A percentile compares a stretch with the other conserved stretches of the same genome.
phyloP scores from a whole-genome alignment of 2,113 vertebrate genomes.

The Narcine bancroftii region DNA sequence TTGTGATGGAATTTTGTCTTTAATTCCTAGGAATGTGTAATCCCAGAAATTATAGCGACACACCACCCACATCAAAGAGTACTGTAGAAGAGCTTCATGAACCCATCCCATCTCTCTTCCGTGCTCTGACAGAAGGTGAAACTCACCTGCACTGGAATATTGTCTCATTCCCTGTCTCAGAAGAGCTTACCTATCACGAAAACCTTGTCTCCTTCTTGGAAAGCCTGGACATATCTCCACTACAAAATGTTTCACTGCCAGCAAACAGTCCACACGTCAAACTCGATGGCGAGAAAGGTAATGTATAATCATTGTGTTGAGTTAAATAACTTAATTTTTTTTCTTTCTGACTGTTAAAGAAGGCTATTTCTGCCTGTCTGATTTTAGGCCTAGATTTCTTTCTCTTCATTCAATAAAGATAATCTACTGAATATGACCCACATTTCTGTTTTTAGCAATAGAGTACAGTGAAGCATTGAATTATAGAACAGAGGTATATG shows the following conservation, averaged over 20 bases:
- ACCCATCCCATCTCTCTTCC: conserved; percentile 90
- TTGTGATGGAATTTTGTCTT: conserved; percentile 42
- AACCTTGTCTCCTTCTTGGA: conserved; percentile 91
- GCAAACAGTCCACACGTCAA: conserved; percentile 80
- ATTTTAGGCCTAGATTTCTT: too few species aligned
- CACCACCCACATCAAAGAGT: conserved; percentile 92
- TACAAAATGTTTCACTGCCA: conserved; percentile 80
- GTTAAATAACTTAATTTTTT: conserved; percentile 21
- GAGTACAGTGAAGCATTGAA: too few species aligned
- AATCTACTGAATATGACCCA: too few species aligned
- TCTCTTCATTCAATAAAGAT: too few species aligned
- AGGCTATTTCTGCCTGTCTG: too few species aligned
- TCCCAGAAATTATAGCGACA: conserved; percentile 92
- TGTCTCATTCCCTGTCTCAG: conserved; percentile 88
- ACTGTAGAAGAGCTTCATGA: conserved; percentile 94
- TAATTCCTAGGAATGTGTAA: conserved; percentile 84
- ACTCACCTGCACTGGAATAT: conserved; percentile 94
- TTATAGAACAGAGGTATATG: too few species aligned
- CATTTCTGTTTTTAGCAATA: too few species aligned
- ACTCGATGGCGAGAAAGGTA: conserved; percentile 81
- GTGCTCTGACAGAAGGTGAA: conserved; percentile 86
- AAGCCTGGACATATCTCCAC: conserved; percentile 73
- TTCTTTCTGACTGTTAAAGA: neutral
- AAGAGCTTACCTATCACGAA: conserved; percentile 88
- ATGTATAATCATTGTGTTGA: neutral